Evolutionary conservation across 2,888 invertebrate species (phyloP), one percentile per base, ranked within the genome.

Genomic region (Sicus ferrugineus): DNA sequence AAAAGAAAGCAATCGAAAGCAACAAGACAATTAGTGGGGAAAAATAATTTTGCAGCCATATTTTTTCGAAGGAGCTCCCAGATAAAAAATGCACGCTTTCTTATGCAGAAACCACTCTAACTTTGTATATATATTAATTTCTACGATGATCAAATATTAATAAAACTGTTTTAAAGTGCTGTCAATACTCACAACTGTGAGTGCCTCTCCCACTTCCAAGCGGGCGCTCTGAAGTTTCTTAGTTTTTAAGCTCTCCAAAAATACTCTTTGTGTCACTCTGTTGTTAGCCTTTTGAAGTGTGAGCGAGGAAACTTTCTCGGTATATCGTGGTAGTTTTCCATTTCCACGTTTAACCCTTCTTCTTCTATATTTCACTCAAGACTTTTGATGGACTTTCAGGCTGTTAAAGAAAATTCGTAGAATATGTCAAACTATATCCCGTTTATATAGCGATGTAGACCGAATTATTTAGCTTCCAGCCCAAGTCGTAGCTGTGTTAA

Each of bases 401-500:
- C 34, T 11, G 34, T 34, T 34, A 34, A 34, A 34, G 34, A 34
- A 34, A 11, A 34, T 34, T 34, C 5, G 5, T 7, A 34, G 34
- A 7, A n/a, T 11, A 42, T 42, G n/a, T 14, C 11, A 9, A 9
- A 3, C 16, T 16, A 42, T 42, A 42, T 14, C 3, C 3, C 3
- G 16, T 9, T 3, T 42, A 42, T 42, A 42, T 42, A 14, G 42
- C 42, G 42, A 42, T 42, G n/a, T 42, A 11, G 11, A n/a, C 42
- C 11, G 16, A 5, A 42, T 42, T 42, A 11, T 42, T 3, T 42
- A 42, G 42, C 16, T 42, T 42, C 3, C 5, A 42, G 42, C n/a
- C 16, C 5, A 79, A 79, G 83, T 82, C 81, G 79, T 78, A 80
- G 84, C 84, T 84, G 84, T 84, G 84, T 84, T 84, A 84, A 82